Percentiles rank a stretch among this genome's conserved stretches.
phyloP scores from a whole-genome alignment of 2,888 invertebrate genomes.

The Melieria picta region DNA sequence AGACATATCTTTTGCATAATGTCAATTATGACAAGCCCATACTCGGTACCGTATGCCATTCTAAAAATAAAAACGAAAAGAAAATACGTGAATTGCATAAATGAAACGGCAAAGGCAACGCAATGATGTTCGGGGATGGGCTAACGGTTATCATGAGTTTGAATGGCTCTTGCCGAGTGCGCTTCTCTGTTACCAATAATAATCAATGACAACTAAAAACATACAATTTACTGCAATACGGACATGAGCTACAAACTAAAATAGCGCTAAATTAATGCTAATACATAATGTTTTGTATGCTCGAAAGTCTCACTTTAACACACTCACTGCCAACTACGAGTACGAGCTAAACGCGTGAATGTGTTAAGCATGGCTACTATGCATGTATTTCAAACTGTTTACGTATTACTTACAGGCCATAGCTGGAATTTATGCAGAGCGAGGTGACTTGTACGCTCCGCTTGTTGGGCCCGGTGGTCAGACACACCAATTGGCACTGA shows the following conservation, averaged over 20 bases:
- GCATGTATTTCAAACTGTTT: not conserved
- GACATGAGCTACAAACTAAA: no score
- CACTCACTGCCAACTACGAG: no score
- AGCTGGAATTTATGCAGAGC: conserved; percentile 93
- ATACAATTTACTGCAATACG: no score
- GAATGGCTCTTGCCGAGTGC: no score
- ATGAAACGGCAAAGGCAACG: not conserved
- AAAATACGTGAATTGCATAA: not conserved
- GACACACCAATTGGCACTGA: conserved; percentile 94
- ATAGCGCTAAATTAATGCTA: no score
- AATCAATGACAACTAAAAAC: no score
- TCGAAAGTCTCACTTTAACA: no score
- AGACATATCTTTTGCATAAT: conserved; percentile 90
- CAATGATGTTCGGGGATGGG: no score
- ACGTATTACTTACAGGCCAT: conserved; percentile 86
- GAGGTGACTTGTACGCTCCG: conserved; percentile 77
- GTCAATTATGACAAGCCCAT: conserved; percentile 94
- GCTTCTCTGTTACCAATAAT: no score
- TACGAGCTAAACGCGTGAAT: no score
- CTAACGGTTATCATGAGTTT: no score
- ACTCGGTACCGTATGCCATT: conserved; percentile 97
- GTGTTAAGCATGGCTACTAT: not conserved
- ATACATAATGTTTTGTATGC: no score
- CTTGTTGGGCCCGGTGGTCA: conserved; percentile 84
- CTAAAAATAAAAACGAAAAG: conserved; percentile 68